Conservation (phyloP, 2,888 invertebrate species). For the Eupithecia pulchellata region DNA sequence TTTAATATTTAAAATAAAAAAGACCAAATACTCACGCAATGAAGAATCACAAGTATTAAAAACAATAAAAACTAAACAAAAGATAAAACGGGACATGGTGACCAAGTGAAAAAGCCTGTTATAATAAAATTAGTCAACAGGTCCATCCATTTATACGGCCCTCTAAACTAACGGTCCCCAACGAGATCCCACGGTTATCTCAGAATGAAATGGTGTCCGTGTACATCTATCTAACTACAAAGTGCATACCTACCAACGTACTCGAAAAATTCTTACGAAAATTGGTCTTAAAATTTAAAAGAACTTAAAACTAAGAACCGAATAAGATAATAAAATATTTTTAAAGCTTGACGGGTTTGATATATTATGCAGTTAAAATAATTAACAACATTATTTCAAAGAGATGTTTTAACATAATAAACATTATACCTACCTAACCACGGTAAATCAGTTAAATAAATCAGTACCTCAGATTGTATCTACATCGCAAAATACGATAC, state of each 20-base stretch:
- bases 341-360: not conserved
- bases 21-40: slow-evolving; percentile 34
- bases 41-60: slow-evolving; percentile 25
- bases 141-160: slow-evolving; percentile 15
- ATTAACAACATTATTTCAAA: not conserved
- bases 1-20: not conserved
- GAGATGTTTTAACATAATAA: not conserved
- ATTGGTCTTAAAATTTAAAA: not conserved
- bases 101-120: not conserved
- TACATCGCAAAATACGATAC: not conserved
- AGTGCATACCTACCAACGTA: slow-evolving; percentile 1
- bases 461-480: not conserved
- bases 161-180: not conserved
- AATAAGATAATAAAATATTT: not conserved
- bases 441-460: not conserved
- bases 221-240: not conserved
- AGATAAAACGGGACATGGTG: slow-evolving; percentile 8
- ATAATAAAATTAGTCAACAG: slow-evolving; percentile 10
- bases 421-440: not conserved
- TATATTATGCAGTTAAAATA: not conserved
- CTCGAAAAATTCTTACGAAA: not conserved
- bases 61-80: slow-evolving; percentile 10
- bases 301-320: not conserved
- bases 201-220: not conserved
- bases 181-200: slow-evolving; percentile 8